Percentiles rank a stretch among this genome's conserved stretches.
phyloP scores from a whole-genome alignment of 2,113 vertebrate genomes.

The Chitala chitala region DNA sequence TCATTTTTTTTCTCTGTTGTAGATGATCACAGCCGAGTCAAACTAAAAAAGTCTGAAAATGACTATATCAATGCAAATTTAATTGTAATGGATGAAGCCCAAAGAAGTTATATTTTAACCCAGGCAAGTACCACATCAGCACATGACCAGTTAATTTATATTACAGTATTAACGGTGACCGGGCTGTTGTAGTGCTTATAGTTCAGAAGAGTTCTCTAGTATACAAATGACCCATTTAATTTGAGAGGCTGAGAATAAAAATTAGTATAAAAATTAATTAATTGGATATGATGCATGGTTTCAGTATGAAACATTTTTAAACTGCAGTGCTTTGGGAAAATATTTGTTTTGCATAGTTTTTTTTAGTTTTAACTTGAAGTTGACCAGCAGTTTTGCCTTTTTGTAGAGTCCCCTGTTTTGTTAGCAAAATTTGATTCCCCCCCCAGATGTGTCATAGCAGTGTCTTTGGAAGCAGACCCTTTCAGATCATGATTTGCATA shows the following conservation, averaged over 20 bases:
- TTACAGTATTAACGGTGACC: not conserved
- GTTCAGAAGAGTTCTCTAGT: not conserved
- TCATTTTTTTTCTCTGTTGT: conserved; percentile 43
- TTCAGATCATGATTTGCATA: too few relatives aligned
- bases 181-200: not conserved
- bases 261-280: not conserved
- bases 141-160: not conserved
- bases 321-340: not conserved
- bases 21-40: conserved; percentile 97
- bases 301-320: not conserved
- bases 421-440: too few relatives aligned
- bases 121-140: conserved; percentile 67
- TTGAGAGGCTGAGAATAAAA: not conserved
- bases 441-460: too few relatives aligned
- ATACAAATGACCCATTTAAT: not conserved
- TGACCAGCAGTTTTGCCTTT: too few relatives aligned
- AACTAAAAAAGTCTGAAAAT: conserved; percentile 82
- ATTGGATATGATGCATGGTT: not conserved
- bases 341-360: too few relatives aligned
- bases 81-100: conserved; percentile 81
- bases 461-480: too few relatives aligned
- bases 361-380: too few relatives aligned
- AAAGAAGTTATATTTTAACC: conserved; percentile 88
- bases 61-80: conserved; percentile 97
- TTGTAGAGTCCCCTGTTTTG: too few relatives aligned